Percentiles rank a stretch among this genome's conserved stretches.
phyloP scores from a whole-genome alignment of 2,888 invertebrate genomes.

The Machimus rusticus region DNA sequence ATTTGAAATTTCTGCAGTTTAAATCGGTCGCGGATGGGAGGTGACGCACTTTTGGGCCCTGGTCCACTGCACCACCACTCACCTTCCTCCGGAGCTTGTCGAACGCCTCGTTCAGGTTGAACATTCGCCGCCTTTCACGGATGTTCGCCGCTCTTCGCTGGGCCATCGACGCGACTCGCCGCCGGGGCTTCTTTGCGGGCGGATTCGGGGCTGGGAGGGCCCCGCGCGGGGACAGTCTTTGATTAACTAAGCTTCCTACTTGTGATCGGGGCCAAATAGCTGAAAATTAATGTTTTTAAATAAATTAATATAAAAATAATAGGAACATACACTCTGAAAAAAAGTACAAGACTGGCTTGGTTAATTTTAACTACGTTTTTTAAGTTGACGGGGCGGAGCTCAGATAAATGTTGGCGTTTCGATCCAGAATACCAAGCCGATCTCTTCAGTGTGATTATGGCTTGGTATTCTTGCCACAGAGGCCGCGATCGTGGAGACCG shows the following conservation, averaged over 20 bases:
- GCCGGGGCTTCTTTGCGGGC: constrained; percentile 78
- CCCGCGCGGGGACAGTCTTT: constrained; percentile 54
- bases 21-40: too few relatives aligned
- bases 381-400: too few relatives aligned
- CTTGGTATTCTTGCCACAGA: too few relatives aligned
- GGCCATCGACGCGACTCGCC: constrained; percentile 88
- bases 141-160: constrained; percentile 93
- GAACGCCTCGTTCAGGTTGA: constrained; percentile 94
- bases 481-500: too few relatives aligned
- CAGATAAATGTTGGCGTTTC: too few relatives aligned
- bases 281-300: constrained; percentile 47
- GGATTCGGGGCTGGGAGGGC: constrained; percentile 56
- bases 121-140: constrained; percentile 91
- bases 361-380: too few relatives aligned
- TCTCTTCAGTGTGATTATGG: too few relatives aligned
- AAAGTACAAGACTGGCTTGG: too few relatives aligned
- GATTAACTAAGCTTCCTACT: constrained; percentile 64
- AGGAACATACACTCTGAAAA: neutral
- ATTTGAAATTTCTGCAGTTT: neutral
- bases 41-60: neutral
- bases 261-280: constrained; percentile 68
- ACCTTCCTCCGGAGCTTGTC: constrained; percentile 90
- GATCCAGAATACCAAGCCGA: too few relatives aligned
- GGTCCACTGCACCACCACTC: constrained; percentile 27
- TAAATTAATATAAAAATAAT: neutral